Conservation (phyloP, 2,888 invertebrate genomes). For the Epinotia bilunana region DNA sequence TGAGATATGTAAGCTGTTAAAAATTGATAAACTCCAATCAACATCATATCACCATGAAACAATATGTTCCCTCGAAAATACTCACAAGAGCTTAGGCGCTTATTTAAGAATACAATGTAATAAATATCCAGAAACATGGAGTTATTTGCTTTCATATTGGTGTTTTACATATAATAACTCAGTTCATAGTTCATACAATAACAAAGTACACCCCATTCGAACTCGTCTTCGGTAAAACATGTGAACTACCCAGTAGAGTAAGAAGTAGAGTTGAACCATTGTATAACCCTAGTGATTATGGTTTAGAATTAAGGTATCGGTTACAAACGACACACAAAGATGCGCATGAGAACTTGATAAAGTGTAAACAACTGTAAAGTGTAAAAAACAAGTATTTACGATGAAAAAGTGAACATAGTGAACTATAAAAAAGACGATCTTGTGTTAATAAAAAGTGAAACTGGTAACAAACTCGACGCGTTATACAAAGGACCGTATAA, state of each 20-base stretch:
- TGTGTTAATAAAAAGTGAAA: too few relatives aligned
- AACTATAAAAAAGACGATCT: too few relatives aligned
- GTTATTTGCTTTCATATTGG: constrained; percentile 10
- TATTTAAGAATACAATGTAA: constrained; percentile 6
- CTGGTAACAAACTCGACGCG: too few relatives aligned
- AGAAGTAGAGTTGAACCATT: background rate
- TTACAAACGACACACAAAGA: too few relatives aligned
- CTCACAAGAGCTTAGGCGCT: background rate
- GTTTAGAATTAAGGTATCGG: too few relatives aligned
- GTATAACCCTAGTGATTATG: too few relatives aligned
- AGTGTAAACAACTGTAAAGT: too few relatives aligned
- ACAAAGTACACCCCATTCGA: constrained; percentile 14
- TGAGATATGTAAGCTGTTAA: constrained; percentile 8
- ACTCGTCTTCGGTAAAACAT: constrained; percentile 16
- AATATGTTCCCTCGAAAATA: constrained; percentile 3
- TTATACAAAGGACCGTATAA: too few relatives aligned
- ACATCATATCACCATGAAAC: constrained; percentile 20
- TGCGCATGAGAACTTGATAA: too few relatives aligned
- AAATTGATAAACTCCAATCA: constrained; percentile 11
- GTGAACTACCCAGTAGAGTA: constrained; percentile 6
- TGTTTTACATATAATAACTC: constrained; percentile 17
- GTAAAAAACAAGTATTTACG: too few relatives aligned
- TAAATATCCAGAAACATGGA: constrained; percentile 8
- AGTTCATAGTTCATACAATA: constrained; percentile 1
- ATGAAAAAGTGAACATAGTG: too few relatives aligned